Conservation (phyloP, 2,797 vertebrate species). For the Distichodus sexfasciatus region DNA sequence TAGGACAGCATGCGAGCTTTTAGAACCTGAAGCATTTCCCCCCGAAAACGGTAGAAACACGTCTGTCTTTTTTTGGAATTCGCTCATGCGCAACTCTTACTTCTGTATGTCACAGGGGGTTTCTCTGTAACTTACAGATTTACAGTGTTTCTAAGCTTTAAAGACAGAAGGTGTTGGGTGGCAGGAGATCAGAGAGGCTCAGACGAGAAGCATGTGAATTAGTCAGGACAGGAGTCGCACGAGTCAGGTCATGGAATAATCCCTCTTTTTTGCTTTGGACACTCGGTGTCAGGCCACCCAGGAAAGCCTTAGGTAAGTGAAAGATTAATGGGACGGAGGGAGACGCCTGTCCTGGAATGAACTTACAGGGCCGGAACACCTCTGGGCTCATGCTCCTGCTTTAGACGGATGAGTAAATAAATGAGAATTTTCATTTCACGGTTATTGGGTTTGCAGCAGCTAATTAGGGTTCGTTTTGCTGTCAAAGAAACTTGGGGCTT, state of each 20-base stretch:
- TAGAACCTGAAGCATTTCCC: neutral
- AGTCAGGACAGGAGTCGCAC: neutral
- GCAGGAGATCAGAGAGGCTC: slow-evolving; percentile 28
- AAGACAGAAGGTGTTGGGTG: slow-evolving; percentile 2
- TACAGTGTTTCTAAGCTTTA: neutral
- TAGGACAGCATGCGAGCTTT: neutral
- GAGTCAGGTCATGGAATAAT: slow-evolving; percentile 23
- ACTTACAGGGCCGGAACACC: neutral
- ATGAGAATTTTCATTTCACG: neutral
- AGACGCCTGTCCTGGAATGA: slow-evolving; percentile 24
- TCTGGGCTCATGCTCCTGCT: neutral
- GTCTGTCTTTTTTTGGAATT: slow-evolving; percentile 2
- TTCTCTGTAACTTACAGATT: neutral
- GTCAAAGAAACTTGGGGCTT: too few relatives aligned
- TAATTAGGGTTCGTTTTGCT: too few relatives aligned
- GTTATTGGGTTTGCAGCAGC: too few relatives aligned
- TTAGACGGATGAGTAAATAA: neutral
- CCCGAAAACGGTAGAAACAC: neutral
- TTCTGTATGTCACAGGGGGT: neutral
- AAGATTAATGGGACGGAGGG: neutral
- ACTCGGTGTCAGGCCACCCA: slow-evolving; percentile 60
- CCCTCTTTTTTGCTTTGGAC: slow-evolving; percentile 19
- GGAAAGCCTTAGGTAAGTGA: slow-evolving; percentile 1
- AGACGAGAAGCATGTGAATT: slow-evolving; percentile 1
- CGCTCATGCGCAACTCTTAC: slow-evolving; percentile 11